Percentiles rank a stretch among this genome's conserved stretches.
These are phyloP conservation scores for Rhagium mordax DNA, from an alignment of 2,888 invertebrate genomes.

Conservation along the genomic window DNA sequence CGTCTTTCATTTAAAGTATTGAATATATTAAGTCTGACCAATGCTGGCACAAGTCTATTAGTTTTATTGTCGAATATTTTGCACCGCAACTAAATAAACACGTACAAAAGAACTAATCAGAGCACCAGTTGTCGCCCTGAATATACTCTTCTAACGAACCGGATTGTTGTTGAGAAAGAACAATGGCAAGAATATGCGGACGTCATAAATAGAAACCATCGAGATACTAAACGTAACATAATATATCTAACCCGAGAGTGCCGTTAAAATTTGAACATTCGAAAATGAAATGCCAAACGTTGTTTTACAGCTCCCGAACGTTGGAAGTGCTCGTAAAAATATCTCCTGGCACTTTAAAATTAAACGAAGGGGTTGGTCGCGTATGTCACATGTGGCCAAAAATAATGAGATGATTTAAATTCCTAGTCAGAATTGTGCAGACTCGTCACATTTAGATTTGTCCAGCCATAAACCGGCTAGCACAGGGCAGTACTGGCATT, in stretches of 20 bases:
- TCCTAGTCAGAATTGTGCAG: constrained; percentile 40
- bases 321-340: constrained; percentile 28
- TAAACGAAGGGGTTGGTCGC: constrained; percentile 39
- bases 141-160: neutral
- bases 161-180: neutral
- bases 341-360: constrained; percentile 45
- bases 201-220: neutral
- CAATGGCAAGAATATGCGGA: neutral
- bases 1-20: too few species aligned
- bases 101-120: neutral
- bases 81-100: neutral
- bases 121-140: neutral
- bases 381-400: constrained; percentile 48
- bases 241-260: constrained; percentile 11
- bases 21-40: too few species aligned
- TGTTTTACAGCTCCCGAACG: constrained; percentile 34
- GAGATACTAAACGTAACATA: neutral
- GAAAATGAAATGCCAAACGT: constrained; percentile 38
- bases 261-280: constrained; percentile 29
- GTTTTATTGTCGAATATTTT: neutral
- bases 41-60: too few species aligned
- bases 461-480: constrained; percentile 9
- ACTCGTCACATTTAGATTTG: constrained; percentile 35
- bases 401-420: constrained; percentile 55
- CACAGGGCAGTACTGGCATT: constrained; percentile 1